These are phyloP conservation scores for Petromus typicus DNA, from an alignment of 2,113 vertebrate genomes.

Conservation along the genomic window DNA sequence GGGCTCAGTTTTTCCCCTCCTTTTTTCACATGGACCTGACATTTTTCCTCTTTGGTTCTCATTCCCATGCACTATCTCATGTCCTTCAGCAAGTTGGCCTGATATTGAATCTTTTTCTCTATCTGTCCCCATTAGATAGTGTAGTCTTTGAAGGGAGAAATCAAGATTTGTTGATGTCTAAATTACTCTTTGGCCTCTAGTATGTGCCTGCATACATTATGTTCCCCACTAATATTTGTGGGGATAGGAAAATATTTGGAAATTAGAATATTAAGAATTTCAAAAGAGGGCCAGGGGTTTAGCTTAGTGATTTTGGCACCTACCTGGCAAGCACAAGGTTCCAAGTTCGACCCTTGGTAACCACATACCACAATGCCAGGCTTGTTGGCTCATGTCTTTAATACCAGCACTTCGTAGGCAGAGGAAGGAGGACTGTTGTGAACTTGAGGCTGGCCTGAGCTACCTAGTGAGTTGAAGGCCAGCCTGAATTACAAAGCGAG, in stretches of 20 bases:
- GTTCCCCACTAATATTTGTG: neutral
- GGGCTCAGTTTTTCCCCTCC: neutral
- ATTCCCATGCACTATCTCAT: neutral
- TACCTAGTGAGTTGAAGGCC: no score
- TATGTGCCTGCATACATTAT: neutral
- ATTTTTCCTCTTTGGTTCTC: neutral
- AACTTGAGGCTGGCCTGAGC: no score
- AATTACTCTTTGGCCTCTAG: neutral
- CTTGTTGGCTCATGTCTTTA: no score
- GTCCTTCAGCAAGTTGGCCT: neutral
- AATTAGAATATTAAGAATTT: constrained; percentile 6
- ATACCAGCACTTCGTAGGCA: no score
- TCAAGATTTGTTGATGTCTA: neutral
- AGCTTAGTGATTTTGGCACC: no score
- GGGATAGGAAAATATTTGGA: neutral
- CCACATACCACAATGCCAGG: no score
- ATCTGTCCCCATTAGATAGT: neutral
- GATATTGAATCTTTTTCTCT: no score
- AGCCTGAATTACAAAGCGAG: no score
- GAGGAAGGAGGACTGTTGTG: no score
- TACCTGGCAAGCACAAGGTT: no score
- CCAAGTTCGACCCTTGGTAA: no score
- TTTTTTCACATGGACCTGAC: neutral
- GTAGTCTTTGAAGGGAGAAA: neutral
- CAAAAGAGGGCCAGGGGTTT: neutral